Percentiles rank a stretch among this genome's conserved stretches.
These are phyloP conservation scores for Oreochromis mossambicus DNA, from an alignment of 2,797 vertebrate genomes.

Conservation along the genomic window DNA sequence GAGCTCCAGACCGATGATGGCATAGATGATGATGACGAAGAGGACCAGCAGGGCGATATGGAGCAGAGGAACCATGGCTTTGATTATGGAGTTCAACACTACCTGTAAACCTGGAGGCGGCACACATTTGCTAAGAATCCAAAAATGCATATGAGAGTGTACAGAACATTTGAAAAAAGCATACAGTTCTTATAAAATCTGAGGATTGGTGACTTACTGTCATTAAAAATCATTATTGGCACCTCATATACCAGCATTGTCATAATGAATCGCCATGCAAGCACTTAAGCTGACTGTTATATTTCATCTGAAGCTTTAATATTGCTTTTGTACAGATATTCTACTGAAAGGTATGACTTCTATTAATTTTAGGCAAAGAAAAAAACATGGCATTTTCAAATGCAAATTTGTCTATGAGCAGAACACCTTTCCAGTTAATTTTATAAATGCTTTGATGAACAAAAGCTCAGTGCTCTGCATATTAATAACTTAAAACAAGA, in stretches of 20 bases:
- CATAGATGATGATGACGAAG: slow-evolving; percentile 99
- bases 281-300: background rate
- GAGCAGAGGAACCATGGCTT: slow-evolving; percentile 98
- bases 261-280: background rate
- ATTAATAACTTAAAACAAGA: background rate
- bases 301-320: background rate
- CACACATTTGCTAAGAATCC: background rate
- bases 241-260: background rate
- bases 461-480: background rate
- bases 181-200: background rate
- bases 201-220: background rate
- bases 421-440: background rate
- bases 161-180: background rate
- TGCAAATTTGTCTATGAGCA: background rate
- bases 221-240: background rate
- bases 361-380: background rate
- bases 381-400: background rate
- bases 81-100: slow-evolving; percentile 99
- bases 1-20: slow-evolving; percentile 97
- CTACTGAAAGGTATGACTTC: background rate
- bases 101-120: slow-evolving; percentile 90
- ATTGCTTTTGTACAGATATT: background rate
- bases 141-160: background rate
- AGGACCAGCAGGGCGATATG: slow-evolving; percentile 98
- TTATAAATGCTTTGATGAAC: background rate